Percentiles rank a stretch among this genome's conserved stretches.
Conservation (phyloP, 1,140 invertebrate species). For the Gerris buenoi region DNA sequence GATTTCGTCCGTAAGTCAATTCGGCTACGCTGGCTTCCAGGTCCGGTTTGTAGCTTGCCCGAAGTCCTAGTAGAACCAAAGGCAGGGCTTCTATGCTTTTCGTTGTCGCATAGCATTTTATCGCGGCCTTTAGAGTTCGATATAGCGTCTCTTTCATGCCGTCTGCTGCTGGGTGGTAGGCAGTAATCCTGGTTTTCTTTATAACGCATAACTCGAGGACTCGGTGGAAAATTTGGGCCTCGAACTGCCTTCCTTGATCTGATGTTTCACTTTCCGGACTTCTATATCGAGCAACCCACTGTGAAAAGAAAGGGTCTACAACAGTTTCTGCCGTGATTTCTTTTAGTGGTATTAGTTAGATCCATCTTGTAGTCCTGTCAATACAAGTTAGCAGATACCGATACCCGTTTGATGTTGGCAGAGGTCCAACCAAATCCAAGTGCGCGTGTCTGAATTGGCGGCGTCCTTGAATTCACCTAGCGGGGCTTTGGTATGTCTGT, state of each 20-base stretch:
- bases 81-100: too few species aligned
- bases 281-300: slow-evolving; percentile 26
- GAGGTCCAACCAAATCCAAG: slow-evolving; percentile 33
- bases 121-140: too few species aligned
- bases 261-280: slow-evolving; percentile 22
- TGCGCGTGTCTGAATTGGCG: slow-evolving; percentile 31
- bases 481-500: slow-evolving; percentile 6
- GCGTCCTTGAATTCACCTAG: slow-evolving; percentile 18
- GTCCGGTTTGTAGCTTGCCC: too few species aligned
- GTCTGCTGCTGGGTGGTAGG: too few species aligned
- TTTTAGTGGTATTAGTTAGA: slow-evolving; percentile 30
- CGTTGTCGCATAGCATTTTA: too few species aligned
- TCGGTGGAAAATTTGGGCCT: slow-evolving; percentile 11
- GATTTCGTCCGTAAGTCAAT: too few species aligned
- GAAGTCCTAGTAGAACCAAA: too few species aligned
- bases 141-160: too few species aligned
- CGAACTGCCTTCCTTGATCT: slow-evolving; percentile 28
- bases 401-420: slow-evolving; percentile 24
- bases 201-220: too few species aligned
- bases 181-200: too few species aligned
- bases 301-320: slow-evolving; percentile 23
- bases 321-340: slow-evolving; percentile 30
- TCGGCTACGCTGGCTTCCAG: too few species aligned
- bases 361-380: slow-evolving; percentile 33
- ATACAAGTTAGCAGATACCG: slow-evolving; percentile 27